These are phyloP conservation scores for Phataginus tricuspis DNA, from an alignment of 2,797 vertebrate species.

Conservation along the genomic window DNA sequence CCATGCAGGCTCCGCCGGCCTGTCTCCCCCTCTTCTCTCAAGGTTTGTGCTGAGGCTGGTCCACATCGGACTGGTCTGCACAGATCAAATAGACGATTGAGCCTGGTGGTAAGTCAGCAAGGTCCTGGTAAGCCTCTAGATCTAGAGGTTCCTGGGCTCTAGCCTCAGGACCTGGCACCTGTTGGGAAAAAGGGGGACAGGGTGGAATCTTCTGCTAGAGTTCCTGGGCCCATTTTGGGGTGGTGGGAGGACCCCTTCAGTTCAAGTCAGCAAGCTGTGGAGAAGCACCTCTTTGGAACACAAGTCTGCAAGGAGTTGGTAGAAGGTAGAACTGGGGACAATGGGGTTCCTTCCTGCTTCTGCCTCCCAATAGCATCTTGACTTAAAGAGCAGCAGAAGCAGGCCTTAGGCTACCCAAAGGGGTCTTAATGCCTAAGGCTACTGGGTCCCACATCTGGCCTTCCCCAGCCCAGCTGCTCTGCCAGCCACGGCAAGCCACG, in stretches of 20 bases:
- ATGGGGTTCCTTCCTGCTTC: neutral
- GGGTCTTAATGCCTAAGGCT: neutral
- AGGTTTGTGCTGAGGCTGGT: rapidly evolving
- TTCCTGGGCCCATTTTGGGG: neutral
- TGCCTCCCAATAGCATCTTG: neutral
- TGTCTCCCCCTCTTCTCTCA: neutral
- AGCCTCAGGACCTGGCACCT: conserved; percentile 89
- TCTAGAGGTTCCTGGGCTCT: conserved; percentile 83
- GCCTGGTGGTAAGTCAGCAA: conserved; percentile 86
- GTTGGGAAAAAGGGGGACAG: conserved; percentile 22
- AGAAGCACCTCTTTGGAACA: neutral
- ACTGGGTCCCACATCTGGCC: neutral
- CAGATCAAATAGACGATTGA: conserved; percentile 89
- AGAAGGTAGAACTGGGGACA: neutral
- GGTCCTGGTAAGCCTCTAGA: conserved; percentile 87
- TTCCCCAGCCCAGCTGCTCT: neutral
- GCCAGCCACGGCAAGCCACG: neutral
- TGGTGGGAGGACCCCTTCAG: neutral
- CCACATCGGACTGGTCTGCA: conserved; percentile 84
- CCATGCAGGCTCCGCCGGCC: rapidly evolving
- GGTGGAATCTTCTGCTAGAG: neutral
- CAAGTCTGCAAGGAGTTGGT: neutral
- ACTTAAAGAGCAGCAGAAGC: neutral
- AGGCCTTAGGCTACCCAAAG: neutral
- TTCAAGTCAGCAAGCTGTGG: neutral